Evolutionary conservation across 2,113 vertebrate species (phyloP), one percentile per base, ranked within the genome.

Genomic region (Eurystomus gularis): DNA sequence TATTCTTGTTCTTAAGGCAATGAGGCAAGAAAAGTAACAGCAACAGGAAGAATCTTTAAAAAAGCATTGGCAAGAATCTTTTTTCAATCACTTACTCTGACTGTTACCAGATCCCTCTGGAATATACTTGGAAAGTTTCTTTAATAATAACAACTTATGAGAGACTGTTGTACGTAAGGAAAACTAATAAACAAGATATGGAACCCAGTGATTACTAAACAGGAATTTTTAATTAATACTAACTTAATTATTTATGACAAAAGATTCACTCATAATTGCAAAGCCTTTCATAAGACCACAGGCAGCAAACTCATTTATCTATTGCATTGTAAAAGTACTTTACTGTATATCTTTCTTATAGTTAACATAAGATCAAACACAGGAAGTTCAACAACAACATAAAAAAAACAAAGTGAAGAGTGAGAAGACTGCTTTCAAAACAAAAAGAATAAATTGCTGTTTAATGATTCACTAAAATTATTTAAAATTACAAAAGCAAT

Each of bases 181-280:
- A 93, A 91, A 84, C 62, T 85, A 66, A 88, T 75, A 88, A 96
- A 86, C 49, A 81, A 82, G 42, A 75, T 82, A 77, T 3, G 1
- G n/a, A 94, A 92, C 1, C 5, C 23, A 78, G 17, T 77, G 23
- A 86, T 90, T 84, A 58, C 44, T 90, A 94, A 86, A 77, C 39
- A 90, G 75, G 83, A 95, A 91, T 93, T 94, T 88, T 95, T 97
- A 83, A 96, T 97, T 96, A 96, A 83, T 62, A 81, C 15, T 72
- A 28, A 31, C 16, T 97, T 48, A 97, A 97, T 96, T 96, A 98
- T 97, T 97, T 93, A 97, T 75, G 37, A 60, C 11, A 77, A 78
- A 96, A 73, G 15, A 95, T 42, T 90, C 57, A 52, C n/a, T 96
- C 48, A 19, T 69, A 81, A 61, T 75, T 85, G 40, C 58, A 51